Base-by-base conservation (phyloP, 1,140 invertebrate species). In the Drosophila bifasciata region DNA sequence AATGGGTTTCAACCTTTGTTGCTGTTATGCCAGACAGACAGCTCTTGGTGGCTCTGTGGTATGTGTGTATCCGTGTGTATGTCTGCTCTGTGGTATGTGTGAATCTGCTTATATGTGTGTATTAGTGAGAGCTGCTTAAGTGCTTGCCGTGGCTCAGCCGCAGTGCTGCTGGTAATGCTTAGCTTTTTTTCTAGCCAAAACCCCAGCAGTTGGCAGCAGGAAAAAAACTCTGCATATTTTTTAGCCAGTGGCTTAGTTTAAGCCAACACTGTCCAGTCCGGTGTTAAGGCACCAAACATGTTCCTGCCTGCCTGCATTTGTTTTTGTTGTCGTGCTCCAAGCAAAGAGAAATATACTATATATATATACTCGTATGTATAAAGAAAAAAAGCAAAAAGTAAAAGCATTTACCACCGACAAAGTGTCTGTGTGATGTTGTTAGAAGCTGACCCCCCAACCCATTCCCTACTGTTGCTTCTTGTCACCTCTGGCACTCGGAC, bases 361-460 rank as follows among this genome's bases (percentile, higher is more conserved):
- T n/a, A n/a, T n/a, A n/a, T n/a, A n/a, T n/a, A n/a, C n/a, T n/a
- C n/a, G n/a, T n/a, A n/a, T n/a, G n/a, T n/a, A n/a, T n/a, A n/a
- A n/a, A 16, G 51, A 61, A 21, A 43, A 21, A 50, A 17, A 41
- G 15, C 11, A 43, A 61, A 61, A 70, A 63, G 58, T 43, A 39
- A 73, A 73, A 51, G 69, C 70, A 73, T 73, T 73, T 73, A 56
- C 58, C 59, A 73, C 45, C 59, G 59, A 57, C 70, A 74, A 64
- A 74, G 70, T 64, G 70, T 74, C 59, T 49, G 69, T 56, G 70
- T 74, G 74, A 74, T 74, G 59, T 48, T 74, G 70, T 74, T 74
- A 74, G 58, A 50, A 53, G 40, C 57, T 40, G 41, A 41, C 66
- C 55, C 43, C 15, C 50, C 16, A 28, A 19, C 43, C 23, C 39